Percentiles rank a stretch among this genome's conserved stretches.
Conservation (phyloP, 2,888 invertebrate genomes). For the Diarsia rubi region DNA sequence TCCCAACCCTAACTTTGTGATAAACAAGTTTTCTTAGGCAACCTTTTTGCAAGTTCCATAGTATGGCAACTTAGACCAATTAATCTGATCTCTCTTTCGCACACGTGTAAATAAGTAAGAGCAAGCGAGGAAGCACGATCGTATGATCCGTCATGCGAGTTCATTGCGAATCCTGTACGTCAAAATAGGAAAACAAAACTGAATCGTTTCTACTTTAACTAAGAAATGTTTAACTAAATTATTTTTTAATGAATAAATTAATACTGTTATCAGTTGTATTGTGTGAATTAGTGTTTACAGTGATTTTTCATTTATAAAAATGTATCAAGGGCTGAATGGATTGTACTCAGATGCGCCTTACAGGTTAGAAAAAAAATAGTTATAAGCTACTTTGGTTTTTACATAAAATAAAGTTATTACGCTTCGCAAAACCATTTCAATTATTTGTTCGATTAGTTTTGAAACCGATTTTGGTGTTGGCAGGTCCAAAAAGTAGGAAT, state of each 20-base stretch:
- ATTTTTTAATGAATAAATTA: slow-evolving; percentile 61
- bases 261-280: slow-evolving; percentile 64
- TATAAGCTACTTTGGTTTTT: slow-evolving; percentile 42
- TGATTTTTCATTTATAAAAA: slow-evolving; percentile 70
- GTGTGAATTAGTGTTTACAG: slow-evolving; percentile 70
- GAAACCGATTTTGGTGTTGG: slow-evolving; percentile 32
- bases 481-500: slow-evolving; percentile 6
- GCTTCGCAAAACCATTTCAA: not conserved
- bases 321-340: slow-evolving; percentile 86
- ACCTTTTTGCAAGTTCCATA: slow-evolving; percentile 68
- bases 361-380: slow-evolving; percentile 82
- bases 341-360: slow-evolving; percentile 84
- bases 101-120: slow-evolving; percentile 58
- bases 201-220: slow-evolving; percentile 48
- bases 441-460: slow-evolving; percentile 7
- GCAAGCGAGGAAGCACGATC: slow-evolving; percentile 79
- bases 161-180: slow-evolving; percentile 77
- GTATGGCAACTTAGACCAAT: slow-evolving; percentile 72
- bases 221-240: slow-evolving; percentile 76
- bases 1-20: slow-evolving; percentile 67
- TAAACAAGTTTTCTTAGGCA: slow-evolving; percentile 66
- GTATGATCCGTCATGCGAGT: slow-evolving; percentile 85
- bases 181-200: slow-evolving; percentile 82
- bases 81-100: slow-evolving; percentile 70
- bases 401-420: slow-evolving; percentile 40